Base-by-base conservation (phyloP, 2,888 invertebrate genomes). In the Poecilus cupreus region DNA sequence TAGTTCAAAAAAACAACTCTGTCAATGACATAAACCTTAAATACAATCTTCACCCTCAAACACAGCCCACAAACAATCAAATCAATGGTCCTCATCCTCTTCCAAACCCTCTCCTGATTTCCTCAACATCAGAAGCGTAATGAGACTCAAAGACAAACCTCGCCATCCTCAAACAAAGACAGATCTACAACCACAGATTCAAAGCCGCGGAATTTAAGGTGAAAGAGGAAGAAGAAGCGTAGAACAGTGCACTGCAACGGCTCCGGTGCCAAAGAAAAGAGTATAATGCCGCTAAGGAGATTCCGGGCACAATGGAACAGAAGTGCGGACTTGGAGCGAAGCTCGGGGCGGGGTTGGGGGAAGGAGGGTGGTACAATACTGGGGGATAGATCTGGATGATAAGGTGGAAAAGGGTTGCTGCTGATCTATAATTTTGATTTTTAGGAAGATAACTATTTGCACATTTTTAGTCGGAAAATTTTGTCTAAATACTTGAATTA, bases 251-350 rank as follows among this genome's bases (percentile, higher is more conserved):
- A n/a, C n/a, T n/a, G n/a, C 72, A 72, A 0, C n/a, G 8, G 46
- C 72, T 68, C 64, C 37, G 37, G 64, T 13, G 75, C 26, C 20
- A 76, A 76, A 76, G 76, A 76, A 76, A 76, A 76, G 76, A 76
- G 57, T 51, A 76, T 76, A 76, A 76, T 76, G 76, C 76, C 43
- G 32, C 20, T 54, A 37, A 76, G 75, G 54, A 76, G 54, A 76
- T 57, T 75, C 22, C 54, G n/a, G 37, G 22, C 57, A 76, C 76
- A 76, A 76, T 76, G 13, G 76, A 32, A 37, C 54, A 18, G 54
- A 76, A 24, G 57, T 57, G 32, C 16, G 16, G 51, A 76, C 18
- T 76, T 37, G 77, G 77, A 51, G 51, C 51, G 51, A 51, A 13
- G 75, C 75, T 18, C 75, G 51, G 22, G 46, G 54, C n/a, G n/a